phyloP scores from a whole-genome alignment of 2,888 invertebrate genomes.

The Stenoptilia bipunctidactyla region DNA sequence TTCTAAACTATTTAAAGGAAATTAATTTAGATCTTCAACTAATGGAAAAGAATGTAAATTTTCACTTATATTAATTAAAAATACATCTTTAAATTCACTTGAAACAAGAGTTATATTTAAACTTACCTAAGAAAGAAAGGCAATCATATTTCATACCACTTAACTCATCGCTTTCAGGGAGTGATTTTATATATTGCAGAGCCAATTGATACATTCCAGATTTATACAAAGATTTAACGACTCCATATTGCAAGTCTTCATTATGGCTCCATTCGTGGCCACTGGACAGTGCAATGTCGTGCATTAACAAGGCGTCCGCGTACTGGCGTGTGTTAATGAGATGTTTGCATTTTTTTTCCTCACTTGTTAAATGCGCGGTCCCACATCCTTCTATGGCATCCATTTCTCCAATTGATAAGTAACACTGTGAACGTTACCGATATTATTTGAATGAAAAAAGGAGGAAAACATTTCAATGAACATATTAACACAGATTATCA shows the following conservation, averaged over 20 bases:
- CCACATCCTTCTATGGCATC: slow-evolving; percentile 86
- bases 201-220: slow-evolving; percentile 74
- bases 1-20: too few species aligned
- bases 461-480: too few species aligned
- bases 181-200: slow-evolving; percentile 57
- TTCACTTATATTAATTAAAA: too few species aligned
- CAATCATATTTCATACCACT: slow-evolving; percentile 81
- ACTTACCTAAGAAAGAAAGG: slow-evolving; percentile 78
- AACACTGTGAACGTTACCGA: too few species aligned
- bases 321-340: slow-evolving; percentile 78
- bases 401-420: slow-evolving; percentile 79
- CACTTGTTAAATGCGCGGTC: slow-evolving; percentile 74
- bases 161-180: slow-evolving; percentile 40
- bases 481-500: too few species aligned
- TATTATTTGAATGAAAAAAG: too few species aligned
- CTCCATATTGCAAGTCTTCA: slow-evolving; percentile 33
- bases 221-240: slow-evolving; percentile 43
- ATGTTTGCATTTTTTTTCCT: slow-evolving; percentile 74
- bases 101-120: too few species aligned
- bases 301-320: slow-evolving; percentile 74
- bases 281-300: slow-evolving; percentile 70
- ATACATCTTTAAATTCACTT: too few species aligned
- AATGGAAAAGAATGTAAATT: too few species aligned
- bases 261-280: slow-evolving; percentile 21
- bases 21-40: too few species aligned